These are phyloP conservation scores for Spinus pinus DNA, from an alignment of 2,797 vertebrate genomes.

Conservation along the genomic window DNA sequence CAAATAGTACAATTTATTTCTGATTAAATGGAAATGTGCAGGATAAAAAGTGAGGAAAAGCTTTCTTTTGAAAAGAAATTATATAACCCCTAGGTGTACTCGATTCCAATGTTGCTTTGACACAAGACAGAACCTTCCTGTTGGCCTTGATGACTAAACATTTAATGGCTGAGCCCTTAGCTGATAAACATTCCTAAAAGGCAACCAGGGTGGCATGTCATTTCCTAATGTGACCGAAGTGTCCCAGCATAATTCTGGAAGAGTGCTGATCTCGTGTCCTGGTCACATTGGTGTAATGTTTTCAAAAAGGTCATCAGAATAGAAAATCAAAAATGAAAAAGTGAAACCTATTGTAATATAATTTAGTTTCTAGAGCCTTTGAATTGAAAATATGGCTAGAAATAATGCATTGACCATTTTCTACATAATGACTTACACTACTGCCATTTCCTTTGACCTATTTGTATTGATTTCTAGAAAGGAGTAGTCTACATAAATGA, in stretches of 20 bases:
- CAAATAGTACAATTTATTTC: constrained; percentile 3
- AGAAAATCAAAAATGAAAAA: not conserved
- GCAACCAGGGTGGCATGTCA: not conserved
- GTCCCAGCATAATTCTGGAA: not conserved
- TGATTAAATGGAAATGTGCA: not conserved
- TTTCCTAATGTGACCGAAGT: not conserved
- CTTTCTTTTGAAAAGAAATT: not conserved
- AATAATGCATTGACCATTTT: not conserved
- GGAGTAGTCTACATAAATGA: not conserved
- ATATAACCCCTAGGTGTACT: not conserved
- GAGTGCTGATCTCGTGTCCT: not conserved
- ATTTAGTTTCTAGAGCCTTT: not conserved
- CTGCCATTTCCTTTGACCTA: not conserved
- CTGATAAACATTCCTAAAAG: not conserved
- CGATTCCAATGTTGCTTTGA: not conserved
- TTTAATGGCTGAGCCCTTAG: not conserved
- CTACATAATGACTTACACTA: not conserved
- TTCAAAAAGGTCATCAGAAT: not conserved
- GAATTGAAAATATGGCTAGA: not conserved
- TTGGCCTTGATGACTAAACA: not conserved
- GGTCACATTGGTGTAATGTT: not conserved
- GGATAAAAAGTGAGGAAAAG: not conserved
- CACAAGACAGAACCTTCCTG: not conserved
- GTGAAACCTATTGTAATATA: not conserved
- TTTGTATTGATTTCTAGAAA: not conserved